Conservation (phyloP, 2,888 invertebrate genomes). For the Nycteola revayana region DNA sequence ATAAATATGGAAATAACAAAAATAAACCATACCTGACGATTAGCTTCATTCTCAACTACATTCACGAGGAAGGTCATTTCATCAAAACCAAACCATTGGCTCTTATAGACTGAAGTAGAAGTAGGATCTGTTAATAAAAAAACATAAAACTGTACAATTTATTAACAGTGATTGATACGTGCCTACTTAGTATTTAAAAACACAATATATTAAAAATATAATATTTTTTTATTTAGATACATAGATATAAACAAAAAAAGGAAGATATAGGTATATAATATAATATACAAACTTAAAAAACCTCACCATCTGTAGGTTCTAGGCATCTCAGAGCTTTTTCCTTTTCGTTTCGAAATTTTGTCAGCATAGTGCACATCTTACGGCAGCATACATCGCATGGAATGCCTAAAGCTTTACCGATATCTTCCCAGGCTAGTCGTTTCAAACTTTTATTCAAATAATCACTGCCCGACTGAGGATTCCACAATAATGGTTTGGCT, state of each 20-base stretch:
- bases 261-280: no score
- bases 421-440: conserved; percentile 38
- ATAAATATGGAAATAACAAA: no score
- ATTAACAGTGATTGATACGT: no score
- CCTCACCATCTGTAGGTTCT: no score
- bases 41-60: no score
- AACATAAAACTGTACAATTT: no score
- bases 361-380: conserved; percentile 46
- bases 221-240: no score
- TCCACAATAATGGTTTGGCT: conserved; percentile 43
- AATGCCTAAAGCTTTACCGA: conserved; percentile 31
- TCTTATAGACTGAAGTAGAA: conserved; percentile 22
- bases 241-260: no score
- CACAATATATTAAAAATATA: no score
- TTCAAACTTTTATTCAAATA: conserved; percentile 43
- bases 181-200: no score
- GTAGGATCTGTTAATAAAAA: conserved; percentile 26
- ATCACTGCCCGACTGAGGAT: conserved; percentile 28
- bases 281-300: no score
- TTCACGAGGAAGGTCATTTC: conserved; percentile 47
- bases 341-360: conserved; percentile 51
- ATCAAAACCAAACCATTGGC: conserved; percentile 49
- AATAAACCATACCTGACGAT: no score
- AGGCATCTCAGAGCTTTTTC: conserved; percentile 37
- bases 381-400: conserved; percentile 39